Conservation (phyloP, 2,797 vertebrate genomes). For the Falco berigora region DNA sequence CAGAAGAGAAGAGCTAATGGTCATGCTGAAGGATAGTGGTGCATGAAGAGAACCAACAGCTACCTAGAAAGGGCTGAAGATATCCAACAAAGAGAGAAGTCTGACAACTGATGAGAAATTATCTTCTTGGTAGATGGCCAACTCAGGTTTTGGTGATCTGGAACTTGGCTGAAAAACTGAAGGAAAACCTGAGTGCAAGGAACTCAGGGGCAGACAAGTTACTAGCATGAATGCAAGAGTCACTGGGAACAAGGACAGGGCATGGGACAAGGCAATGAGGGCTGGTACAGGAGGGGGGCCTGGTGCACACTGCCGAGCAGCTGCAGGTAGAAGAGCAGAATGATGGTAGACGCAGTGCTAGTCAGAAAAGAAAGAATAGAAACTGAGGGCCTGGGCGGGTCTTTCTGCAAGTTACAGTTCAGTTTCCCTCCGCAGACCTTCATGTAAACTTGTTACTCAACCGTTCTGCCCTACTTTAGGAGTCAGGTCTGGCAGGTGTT, state of each 20-base stretch:
- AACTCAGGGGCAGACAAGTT: not conserved
- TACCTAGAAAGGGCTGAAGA: not conserved
- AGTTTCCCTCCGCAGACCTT: not conserved
- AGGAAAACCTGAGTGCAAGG: not conserved
- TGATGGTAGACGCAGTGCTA: rapidly evolving
- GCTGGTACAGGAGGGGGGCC: not conserved
- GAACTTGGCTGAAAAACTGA: not conserved
- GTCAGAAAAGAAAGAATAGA: not conserved
- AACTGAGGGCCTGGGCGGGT: not conserved
- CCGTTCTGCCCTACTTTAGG: not conserved
- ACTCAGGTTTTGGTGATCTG: not conserved
- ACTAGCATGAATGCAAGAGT: not conserved
- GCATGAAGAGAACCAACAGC: not conserved
- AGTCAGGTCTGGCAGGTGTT: not conserved
- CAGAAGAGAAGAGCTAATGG: not conserved
- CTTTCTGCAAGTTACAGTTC: not conserved
- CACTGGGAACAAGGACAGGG: not conserved
- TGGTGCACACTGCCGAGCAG: rapidly evolving
- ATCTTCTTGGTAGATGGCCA: not conserved
- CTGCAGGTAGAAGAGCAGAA: not conserved
- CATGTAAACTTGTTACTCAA: not conserved
- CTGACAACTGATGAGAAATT: not conserved
- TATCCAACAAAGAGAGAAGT: not conserved
- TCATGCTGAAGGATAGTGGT: not conserved
- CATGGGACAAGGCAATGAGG: not conserved